Base-by-base conservation (phyloP, 2,888 invertebrate genomes). In the Acholoe squamosa region DNA sequence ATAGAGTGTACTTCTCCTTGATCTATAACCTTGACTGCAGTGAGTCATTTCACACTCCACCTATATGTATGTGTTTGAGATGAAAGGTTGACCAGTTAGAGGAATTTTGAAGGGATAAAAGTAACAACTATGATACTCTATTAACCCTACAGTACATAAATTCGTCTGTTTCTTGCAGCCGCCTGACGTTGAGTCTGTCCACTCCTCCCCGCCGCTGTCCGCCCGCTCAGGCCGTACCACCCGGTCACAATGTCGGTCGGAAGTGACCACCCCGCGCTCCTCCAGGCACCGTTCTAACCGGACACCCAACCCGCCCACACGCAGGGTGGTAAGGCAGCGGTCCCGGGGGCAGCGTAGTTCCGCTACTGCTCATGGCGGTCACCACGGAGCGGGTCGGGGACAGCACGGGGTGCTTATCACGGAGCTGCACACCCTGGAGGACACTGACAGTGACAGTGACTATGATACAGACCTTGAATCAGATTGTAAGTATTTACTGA, bases 391-490 rank as follows among this genome's bases (percentile, higher is more conserved):
- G 76, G 76, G 76, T 14, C 25, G 76, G 76, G 76, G 76, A 7
- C 34, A 19, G 80, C 34, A 43, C 0, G 34, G 25, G 33, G 86
- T 54, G 52, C 86, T 54, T 28, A 54, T 86, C 28, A 54, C 54
- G 10, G 25, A 86, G 56, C 86, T 86, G 0, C 31, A 54, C 28
- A 25, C 52, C 33, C 56, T 31, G 28, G 86, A 54, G 52, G 43
- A 43, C 43, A n/a, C n/a, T n/a, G 43, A 43, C 43, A 43, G 43
- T 43, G 86, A 86, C 86, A 88, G 88, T 71, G 91, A 91, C 25
- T 91, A 91, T 71, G 91, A 91, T 80, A 91, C 91, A 12, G 91
- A 91, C 28, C 86, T 91, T 28, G 91, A 91, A 52, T 76, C 76
- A 0, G 91, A 91, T 22, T 71, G 90, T 90, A 14, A 71, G 89